Evolutionary conservation across 2,888 invertebrate genomes (phyloP).

Genomic region (Eledona agricola): DNA sequence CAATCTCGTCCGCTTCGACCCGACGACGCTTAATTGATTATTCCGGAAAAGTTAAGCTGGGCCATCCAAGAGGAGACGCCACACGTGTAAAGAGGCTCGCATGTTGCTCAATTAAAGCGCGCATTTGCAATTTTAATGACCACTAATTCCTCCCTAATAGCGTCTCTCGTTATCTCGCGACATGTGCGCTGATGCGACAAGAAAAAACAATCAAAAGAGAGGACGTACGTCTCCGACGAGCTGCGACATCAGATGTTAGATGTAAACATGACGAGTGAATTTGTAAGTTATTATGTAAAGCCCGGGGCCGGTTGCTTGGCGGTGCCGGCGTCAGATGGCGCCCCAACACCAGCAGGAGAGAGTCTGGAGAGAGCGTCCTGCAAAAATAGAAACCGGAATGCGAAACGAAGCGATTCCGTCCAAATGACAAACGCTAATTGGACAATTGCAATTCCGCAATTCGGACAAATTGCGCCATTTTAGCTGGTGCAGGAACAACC

Average conservation of each 20-base stretch:
- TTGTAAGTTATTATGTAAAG: conserved; percentile 33
- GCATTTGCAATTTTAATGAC: conserved; percentile 9
- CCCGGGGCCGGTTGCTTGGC: conserved; percentile 8
- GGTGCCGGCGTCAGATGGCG: conserved; percentile 18
- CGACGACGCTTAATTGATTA: conserved; percentile 28
- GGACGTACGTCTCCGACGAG: conserved; percentile 10
- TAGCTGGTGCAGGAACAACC: too few relatives aligned
- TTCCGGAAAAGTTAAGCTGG: conserved; percentile 29
- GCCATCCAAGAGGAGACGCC: too few relatives aligned
- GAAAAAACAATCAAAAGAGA: conserved; percentile 29
- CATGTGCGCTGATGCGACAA: background rate
- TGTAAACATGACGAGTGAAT: conserved; percentile 39
- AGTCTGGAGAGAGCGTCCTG: background rate
- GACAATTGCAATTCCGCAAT: conserved; percentile 24
- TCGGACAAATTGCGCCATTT: too few relatives aligned
- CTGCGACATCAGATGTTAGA: conserved; percentile 37
- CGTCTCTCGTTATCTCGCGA: conserved; percentile 6
- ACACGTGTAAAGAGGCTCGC: conserved; percentile 7
- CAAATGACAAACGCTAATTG: conserved; percentile 26
- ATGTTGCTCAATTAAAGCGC: conserved; percentile 11
- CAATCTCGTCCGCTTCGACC: conserved; percentile 39
- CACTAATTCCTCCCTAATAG: conserved; percentile 18
- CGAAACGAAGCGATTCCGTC: conserved; percentile 5
- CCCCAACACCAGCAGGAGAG: conserved; percentile 3
- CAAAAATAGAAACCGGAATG: conserved; percentile 12